phyloP scores from a whole-genome alignment of 2,797 vertebrate genomes.

The Melanotaenia nigrans region DNA sequence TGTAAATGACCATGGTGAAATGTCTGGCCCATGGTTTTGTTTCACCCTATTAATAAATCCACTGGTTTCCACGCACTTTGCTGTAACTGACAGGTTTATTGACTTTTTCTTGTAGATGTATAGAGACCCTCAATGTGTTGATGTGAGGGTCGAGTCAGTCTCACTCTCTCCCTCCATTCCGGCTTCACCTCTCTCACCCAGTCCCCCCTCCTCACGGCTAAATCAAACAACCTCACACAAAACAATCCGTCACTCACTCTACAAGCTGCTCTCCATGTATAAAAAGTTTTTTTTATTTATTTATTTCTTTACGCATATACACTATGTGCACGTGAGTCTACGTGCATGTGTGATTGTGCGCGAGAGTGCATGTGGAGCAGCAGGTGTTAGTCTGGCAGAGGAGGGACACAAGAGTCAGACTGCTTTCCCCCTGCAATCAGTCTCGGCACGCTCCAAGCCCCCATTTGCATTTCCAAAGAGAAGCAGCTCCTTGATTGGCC shows the following conservation, averaged over 20 bases:
- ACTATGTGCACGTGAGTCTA: constrained; percentile 33
- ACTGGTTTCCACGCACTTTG: constrained; percentile 17
- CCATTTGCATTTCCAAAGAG: constrained; percentile 86
- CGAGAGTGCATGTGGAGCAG: constrained; percentile 56
- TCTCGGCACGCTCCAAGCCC: constrained; percentile 68
- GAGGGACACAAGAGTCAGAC: constrained; percentile 70
- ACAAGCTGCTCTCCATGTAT: constrained; percentile 47
- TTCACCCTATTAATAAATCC: constrained; percentile 24
- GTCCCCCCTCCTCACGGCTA: constrained; percentile 48
- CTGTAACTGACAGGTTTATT: constrained; percentile 63
- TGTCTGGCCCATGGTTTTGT: constrained; percentile 15
- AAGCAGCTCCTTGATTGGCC: constrained; percentile 84
- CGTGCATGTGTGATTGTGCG: constrained; percentile 27
- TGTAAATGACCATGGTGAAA: neutral
- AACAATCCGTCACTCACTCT: constrained; percentile 65
- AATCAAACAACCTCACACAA: constrained; percentile 68
- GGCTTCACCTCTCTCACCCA: constrained; percentile 26
- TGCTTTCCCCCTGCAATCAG: constrained; percentile 83
- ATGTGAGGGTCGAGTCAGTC: constrained; percentile 44
- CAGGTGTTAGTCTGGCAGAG: constrained; percentile 85
- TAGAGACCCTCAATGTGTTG: constrained; percentile 42
- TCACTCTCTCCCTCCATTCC: constrained; percentile 36
- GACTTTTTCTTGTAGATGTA: constrained; percentile 55
- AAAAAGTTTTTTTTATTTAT: constrained; percentile 31
- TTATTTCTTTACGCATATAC: constrained; percentile 39